phyloP scores from a whole-genome alignment of 2,797 vertebrate species.

The Graptemys geographica region DNA sequence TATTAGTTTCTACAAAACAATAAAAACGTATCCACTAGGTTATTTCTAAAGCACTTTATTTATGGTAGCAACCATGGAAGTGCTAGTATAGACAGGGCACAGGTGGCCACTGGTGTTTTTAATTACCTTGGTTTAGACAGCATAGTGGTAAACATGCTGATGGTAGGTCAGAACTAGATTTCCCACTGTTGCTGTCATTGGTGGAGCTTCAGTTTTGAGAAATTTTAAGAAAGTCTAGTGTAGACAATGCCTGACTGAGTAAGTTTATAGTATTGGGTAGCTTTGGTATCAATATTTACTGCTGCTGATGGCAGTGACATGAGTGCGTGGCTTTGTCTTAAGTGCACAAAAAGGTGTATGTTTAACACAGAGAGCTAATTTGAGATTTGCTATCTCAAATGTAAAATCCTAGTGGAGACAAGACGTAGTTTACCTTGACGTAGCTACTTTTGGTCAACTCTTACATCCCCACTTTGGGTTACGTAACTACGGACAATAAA shows the following conservation, averaged over 20 bases:
- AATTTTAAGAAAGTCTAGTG: not conserved
- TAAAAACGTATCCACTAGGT: not conserved
- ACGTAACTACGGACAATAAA: not conserved
- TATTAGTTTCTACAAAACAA: not conserved
- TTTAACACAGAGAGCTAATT: not conserved
- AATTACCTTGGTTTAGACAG: not conserved
- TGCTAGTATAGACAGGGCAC: not conserved
- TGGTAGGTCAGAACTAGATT: not conserved
- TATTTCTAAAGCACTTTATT: accelerated
- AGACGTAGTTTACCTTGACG: not conserved
- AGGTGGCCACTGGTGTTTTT: not conserved
- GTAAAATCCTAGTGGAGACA: not conserved
- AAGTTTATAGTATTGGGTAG: accelerated
- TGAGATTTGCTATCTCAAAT: not conserved
- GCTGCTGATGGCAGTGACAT: not conserved
- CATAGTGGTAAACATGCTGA: not conserved
- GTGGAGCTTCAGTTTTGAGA: not conserved
- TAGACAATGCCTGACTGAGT: not conserved
- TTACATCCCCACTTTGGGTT: not conserved
- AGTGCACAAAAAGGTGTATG: not conserved
- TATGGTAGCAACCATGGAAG: accelerated
- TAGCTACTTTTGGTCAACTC: not conserved
- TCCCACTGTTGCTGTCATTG: not conserved
- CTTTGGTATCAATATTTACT: accelerated
- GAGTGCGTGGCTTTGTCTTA: not conserved